Base-by-base conservation (phyloP, 1,140 invertebrate species). In the Drosophila guanche region DNA sequence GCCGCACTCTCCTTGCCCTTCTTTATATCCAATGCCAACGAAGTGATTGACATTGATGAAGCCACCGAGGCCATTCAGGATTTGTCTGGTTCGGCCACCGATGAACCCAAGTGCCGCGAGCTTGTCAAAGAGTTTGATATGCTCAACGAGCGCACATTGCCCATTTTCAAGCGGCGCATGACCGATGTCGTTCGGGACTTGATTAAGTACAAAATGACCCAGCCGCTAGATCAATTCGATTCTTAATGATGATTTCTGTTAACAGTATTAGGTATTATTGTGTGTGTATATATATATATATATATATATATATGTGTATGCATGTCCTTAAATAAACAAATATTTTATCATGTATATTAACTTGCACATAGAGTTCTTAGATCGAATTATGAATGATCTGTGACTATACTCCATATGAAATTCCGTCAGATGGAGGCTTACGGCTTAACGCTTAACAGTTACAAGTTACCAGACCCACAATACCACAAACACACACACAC, bases 141-240 rank as follows among this genome's bases (percentile, higher is more conserved):
- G 46, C 65, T 88, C 2, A 88, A 76, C 8, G 74, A 69, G 10
- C 78, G 77, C 5, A 81, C 83, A 3, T 57, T 75, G 27, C 80
- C 80, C 8, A 81, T 88, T 40, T 88, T 88, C 7, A 88, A 68
- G 45, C 65, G 60, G 6, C 67, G 83, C 5, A 76, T 88, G 59
- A 62, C 45, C 4, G 81, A 68, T 2, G 60, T 79, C 10, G 60
- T 81, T 2, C 41, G 46, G 22, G 83, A 88, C 59, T 10, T 79
- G n/a, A 55, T 74, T 8, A 79, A 79, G 40, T 79, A 79, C 33
- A 12, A 79, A 4, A 79, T 79, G 76, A 43, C 58, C 1, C 37
- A 62, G 57, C 42, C 60, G 14, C 33, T 78, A 7, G 50, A 51
- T 33, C 3, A 58, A 48, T 33, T 50, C 12, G 43, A 74, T 7